Base-by-base conservation (phyloP, 2,797 vertebrate genomes). In the Neoniphon sammara region DNA sequence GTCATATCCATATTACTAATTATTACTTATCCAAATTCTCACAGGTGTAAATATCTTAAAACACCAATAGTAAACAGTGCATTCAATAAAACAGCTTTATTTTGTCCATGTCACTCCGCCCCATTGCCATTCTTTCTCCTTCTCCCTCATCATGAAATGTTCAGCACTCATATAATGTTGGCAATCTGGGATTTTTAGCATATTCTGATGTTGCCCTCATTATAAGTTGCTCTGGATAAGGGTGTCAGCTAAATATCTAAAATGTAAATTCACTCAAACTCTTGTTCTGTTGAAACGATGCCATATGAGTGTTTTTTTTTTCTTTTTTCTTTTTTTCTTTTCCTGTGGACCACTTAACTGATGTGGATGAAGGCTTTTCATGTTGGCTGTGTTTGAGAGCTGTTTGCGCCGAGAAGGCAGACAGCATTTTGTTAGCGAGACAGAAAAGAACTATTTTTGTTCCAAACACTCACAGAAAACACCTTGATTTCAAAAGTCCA, bases 351-450 rank as follows among this genome's bases (percentile, higher is more conserved):
- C 80, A 66, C 36, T 70, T 61, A 71, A 78, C 58, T 60, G 71
- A 80, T 73, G 54, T 27, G 1, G 25, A 70, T 68, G 65, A 81
- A 86, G 65, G 25, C 56, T 66, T 81, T 83, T 80, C 64, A 71
- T 2, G 31, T 46, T 60, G 58, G 20, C 77, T 80, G 74, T 66
- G 3, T 74, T 63, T 74, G 31, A 71, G 30, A 73, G 42, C 20
- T 58, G 65, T 44, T 62, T 7, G 14, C 69, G 31, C 39, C 2
- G 20, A 50, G 8, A 52, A 52, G 4, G 49, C 49, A 10, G 61
- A 34, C 72, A 34, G 54, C 20, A 46, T 78, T 85, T 67, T 70
- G 70, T 73, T 80, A 86, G 65, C 83, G 80, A 87, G 81, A 85
- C n/a, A n/a, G n/a, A 75, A 70, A 86, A 78, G 83, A 84, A 78